Conservation (phyloP, 2,113 vertebrate genomes). For the Corvus cornix region DNA sequence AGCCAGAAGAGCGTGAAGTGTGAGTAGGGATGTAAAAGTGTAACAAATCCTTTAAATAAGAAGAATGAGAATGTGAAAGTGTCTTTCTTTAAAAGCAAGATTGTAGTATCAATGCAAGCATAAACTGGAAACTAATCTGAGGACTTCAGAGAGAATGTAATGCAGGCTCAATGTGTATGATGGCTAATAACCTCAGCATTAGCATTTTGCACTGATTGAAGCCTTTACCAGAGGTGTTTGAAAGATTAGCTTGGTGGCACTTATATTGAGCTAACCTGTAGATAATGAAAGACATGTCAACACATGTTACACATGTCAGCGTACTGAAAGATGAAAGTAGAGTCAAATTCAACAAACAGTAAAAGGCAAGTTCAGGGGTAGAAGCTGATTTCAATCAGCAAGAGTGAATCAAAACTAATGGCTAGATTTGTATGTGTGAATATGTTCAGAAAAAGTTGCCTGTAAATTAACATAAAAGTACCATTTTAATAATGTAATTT, state of each 20-base stretch:
- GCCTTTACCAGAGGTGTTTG: constrained; percentile 3
- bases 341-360: not conserved
- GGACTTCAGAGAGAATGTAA: constrained; percentile 9
- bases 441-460: not conserved
- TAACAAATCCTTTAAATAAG: constrained; percentile 68
- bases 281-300: constrained; percentile 29
- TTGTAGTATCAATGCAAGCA: constrained; percentile 46
- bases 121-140: constrained; percentile 45
- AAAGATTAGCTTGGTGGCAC: constrained; percentile 23
- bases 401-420: not conserved
- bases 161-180: not conserved
- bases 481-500: not conserved
- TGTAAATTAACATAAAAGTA: not conserved
- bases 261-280: not conserved
- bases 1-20: constrained; percentile 44
- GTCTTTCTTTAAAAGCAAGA: constrained; percentile 50
- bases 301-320: not conserved
- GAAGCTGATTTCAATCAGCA: not conserved
- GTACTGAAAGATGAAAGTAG: not conserved
- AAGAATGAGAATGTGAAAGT: constrained; percentile 61
- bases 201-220: not conserved
- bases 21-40: constrained; percentile 46
- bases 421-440: not conserved
- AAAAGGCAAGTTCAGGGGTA: not conserved
- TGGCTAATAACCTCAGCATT: not conserved